phyloP scores from a whole-genome alignment of 2,888 invertebrate genomes.

The Ectemnius cavifrons region DNA sequence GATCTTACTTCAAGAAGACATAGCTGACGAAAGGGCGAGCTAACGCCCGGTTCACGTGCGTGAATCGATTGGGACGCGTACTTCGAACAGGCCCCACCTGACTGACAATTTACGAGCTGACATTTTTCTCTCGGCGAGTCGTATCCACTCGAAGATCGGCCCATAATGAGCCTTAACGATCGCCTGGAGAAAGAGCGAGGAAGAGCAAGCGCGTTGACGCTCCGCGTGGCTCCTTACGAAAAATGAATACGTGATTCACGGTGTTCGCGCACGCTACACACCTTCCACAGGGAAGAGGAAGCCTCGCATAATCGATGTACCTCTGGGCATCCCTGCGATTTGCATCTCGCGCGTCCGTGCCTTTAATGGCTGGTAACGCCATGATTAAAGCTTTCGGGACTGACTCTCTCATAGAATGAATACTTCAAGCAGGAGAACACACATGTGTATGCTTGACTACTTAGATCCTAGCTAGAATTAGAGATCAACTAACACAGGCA shows the following conservation, averaged over 20 bases:
- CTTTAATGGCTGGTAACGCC: too few species aligned
- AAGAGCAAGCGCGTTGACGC: conserved; percentile 58
- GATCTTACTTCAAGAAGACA: conserved; percentile 5
- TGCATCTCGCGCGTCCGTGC: too few species aligned
- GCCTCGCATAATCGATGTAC: background rate
- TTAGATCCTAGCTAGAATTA: too few species aligned
- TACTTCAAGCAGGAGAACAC: too few species aligned
- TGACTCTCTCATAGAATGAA: too few species aligned
- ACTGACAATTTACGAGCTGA: conserved; percentile 58
- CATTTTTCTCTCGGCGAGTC: conserved; percentile 55
- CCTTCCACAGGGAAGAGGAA: conserved; percentile 38
- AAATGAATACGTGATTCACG: conserved; percentile 71
- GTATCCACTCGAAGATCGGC: conserved; percentile 64
- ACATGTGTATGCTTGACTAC: too few species aligned
- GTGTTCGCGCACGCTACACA: conserved; percentile 65
- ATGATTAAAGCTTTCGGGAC: too few species aligned
- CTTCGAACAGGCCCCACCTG: conserved; percentile 33
- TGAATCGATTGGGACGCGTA: conserved; percentile 44
- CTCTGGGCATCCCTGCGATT: too few species aligned
- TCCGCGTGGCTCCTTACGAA: conserved; percentile 59
- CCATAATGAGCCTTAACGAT: conserved; percentile 70
- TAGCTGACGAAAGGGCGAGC: conserved; percentile 10
- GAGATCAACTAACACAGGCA: background rate
- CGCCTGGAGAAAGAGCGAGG: conserved; percentile 48
- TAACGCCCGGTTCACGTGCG: conserved; percentile 23